Evolutionary conservation across 2,888 invertebrate genomes (phyloP).

Genomic region (Tiliacea aurago): DNA sequence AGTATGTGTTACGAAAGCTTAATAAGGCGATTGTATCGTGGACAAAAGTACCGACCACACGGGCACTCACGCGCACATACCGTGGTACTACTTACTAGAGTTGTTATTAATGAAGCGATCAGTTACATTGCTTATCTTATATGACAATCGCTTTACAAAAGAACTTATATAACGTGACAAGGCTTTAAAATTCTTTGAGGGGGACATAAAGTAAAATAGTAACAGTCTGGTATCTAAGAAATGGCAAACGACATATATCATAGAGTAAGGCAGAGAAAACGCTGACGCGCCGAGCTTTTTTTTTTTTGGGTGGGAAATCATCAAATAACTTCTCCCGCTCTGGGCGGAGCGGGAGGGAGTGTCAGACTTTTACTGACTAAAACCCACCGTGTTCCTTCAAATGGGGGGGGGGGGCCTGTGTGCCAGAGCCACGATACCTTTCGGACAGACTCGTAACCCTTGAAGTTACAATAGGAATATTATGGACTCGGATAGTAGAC

Average conservation of each 20-base stretch:
- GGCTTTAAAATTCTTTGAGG: constrained; percentile 1
- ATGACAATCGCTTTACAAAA: constrained; percentile 32
- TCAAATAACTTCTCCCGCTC: no score
- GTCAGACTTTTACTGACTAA: no score
- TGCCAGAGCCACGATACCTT: no score
- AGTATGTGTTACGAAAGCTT: constrained; percentile 27
- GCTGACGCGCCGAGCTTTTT: background rate
- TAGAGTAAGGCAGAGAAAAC: background rate
- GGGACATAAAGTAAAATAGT: background rate
- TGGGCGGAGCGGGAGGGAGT: no score
- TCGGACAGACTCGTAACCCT: no score
- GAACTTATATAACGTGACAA: constrained; percentile 30
- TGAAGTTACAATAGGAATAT: background rate
- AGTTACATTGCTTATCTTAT: constrained; percentile 46
- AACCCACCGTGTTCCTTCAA: no score
- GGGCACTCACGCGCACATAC: constrained; percentile 42
- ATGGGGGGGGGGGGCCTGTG: no score
- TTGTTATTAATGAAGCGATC: constrained; percentile 56
- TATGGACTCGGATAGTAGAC: background rate
- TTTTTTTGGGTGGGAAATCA: no score
- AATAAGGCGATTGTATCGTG: constrained; percentile 31
- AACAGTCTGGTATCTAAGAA: background rate
- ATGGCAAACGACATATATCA: background rate
- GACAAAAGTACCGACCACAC: constrained; percentile 55
- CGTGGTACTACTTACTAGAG: constrained; percentile 6